A percentile compares a stretch with the other conserved stretches of the same genome.
phyloP scores from a whole-genome alignment of 2,888 invertebrate genomes.

The Ernsta delagoae region DNA sequence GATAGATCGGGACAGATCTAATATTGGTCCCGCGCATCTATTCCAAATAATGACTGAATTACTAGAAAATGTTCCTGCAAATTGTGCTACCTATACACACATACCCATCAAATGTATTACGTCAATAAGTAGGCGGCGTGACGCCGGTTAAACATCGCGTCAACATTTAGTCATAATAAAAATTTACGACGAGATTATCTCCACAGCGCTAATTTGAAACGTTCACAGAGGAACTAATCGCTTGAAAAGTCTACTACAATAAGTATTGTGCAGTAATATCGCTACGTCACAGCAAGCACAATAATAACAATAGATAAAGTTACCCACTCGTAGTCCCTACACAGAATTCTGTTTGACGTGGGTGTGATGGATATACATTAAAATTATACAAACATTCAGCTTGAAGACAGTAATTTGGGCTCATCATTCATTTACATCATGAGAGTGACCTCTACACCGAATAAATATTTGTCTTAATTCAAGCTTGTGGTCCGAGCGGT shows the following conservation, averaged over 20 bases:
- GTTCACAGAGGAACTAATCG: background rate
- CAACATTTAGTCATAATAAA: conserved; percentile 52
- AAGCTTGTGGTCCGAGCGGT: no score
- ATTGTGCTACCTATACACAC: conserved; percentile 1
- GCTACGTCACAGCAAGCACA: background rate
- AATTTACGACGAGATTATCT: conserved; percentile 55
- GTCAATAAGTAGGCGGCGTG: conserved; percentile 57
- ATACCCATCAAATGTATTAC: conserved; percentile 39
- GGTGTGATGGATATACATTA: no score
- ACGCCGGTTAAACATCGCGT: conserved; percentile 47
- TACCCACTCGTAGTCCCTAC: background rate
- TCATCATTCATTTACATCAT: no score
- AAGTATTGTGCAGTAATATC: background rate
- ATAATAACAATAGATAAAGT: background rate
- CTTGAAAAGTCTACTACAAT: conserved; percentile 1
- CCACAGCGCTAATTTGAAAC: conserved; percentile 7
- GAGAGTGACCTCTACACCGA: no score
- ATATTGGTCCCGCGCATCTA: background rate
- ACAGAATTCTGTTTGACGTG: no score
- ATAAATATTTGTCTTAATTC: no score
- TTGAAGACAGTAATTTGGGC: no score
- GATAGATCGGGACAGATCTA: background rate
- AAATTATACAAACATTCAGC: no score
- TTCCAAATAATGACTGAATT: conserved; percentile 11
- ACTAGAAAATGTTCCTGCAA: conserved; percentile 6